These are phyloP conservation scores for Vombatus ursinus DNA, from an alignment of 2,113 vertebrate genomes.

Conservation along the genomic window DNA sequence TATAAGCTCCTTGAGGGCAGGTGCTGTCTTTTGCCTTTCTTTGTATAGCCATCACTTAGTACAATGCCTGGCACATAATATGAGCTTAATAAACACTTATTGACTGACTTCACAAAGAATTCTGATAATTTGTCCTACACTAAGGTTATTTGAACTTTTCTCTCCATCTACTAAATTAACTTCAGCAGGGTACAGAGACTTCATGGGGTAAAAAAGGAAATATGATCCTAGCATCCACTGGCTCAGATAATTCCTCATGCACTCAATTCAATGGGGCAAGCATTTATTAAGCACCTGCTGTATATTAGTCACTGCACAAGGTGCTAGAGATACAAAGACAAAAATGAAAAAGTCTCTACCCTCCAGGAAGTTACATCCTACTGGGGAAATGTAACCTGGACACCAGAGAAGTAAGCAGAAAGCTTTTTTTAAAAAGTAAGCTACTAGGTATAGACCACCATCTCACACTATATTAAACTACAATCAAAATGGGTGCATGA, in stretches of 20 bases:
- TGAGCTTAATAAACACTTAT: neutral
- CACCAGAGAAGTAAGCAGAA: too few species aligned
- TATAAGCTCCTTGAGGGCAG: neutral
- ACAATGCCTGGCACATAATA: neutral
- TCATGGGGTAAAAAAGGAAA: neutral
- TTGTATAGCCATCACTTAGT: neutral
- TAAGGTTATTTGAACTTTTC: neutral
- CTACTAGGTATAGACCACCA: too few species aligned
- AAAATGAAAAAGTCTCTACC: too few species aligned
- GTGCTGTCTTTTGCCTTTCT: neutral
- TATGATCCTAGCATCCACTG: neutral
- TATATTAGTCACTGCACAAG: too few species aligned
- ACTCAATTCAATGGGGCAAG: neutral
- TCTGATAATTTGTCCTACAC: neutral
- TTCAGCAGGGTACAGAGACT: neutral
- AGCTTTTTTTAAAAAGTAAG: too few species aligned
- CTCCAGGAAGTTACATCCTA: too few species aligned
- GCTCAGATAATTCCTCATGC: neutral
- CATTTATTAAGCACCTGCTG: too few species aligned
- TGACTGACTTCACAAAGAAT: neutral
- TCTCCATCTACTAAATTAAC: neutral
- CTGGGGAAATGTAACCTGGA: too few species aligned
- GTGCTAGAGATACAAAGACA: too few species aligned
- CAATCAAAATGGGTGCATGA: too few species aligned
- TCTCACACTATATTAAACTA: too few species aligned